These are phyloP conservation scores for Spinus pinus DNA, from an alignment of 2,797 vertebrate genomes.

Conservation along the genomic window DNA sequence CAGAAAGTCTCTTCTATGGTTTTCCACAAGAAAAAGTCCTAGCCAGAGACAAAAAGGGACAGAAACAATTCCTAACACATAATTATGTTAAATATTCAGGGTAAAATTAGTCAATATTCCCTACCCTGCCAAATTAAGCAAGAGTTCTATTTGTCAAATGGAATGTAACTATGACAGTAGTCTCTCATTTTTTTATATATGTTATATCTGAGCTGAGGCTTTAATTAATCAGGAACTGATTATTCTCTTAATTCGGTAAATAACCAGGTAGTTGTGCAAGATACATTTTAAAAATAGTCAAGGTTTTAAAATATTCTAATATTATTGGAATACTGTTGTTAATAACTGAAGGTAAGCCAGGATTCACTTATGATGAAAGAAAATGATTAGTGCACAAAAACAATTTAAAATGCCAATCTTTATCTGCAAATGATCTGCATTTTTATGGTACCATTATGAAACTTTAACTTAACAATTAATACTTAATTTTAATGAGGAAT, in stretches of 20 bases:
- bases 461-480: conserved; percentile 55
- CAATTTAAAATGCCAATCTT: conserved; percentile 33
- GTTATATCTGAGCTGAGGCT: background rate
- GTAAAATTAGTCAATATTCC: background rate
- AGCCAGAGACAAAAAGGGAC: background rate
- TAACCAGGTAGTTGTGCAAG: background rate
- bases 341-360: background rate
- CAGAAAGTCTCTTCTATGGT: background rate
- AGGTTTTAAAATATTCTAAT: background rate
- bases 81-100: background rate
- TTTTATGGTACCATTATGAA: conserved; percentile 33
- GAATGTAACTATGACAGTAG: background rate
- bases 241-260: background rate
- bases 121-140: background rate
- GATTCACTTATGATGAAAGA: background rate
- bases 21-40: background rate
- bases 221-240: background rate
- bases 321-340: background rate
- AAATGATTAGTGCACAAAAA: background rate
- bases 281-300: conserved; percentile 7
- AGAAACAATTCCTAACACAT: background rate
- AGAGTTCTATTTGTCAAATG: background rate
- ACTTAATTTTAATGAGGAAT: conserved; percentile 53
- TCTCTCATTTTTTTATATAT: background rate
- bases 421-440: conserved; percentile 21